phyloP scores from a whole-genome alignment of 2,113 vertebrate genomes.

The Odontophorus gujanensis region DNA sequence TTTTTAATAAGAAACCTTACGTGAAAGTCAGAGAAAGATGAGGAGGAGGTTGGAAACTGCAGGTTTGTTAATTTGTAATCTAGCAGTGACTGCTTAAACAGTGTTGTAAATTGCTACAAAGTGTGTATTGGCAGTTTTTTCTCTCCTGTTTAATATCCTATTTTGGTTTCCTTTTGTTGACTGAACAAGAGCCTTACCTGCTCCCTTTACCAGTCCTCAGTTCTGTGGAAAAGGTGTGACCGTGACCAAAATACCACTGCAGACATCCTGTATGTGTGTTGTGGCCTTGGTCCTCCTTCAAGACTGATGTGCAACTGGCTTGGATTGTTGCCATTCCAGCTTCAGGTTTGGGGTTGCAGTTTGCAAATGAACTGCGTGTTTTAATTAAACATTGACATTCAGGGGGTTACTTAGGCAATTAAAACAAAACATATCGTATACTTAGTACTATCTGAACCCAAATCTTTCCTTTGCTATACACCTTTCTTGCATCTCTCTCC shows the following conservation, averaged over 20 bases:
- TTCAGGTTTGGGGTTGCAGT: background rate
- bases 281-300: background rate
- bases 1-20: background rate
- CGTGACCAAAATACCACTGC: background rate
- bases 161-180: background rate
- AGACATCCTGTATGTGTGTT: background rate
- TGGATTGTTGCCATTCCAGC: rapidly evolving
- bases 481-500: background rate
- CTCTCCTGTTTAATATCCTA: background rate
- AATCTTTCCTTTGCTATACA: background rate
- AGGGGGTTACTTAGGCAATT: background rate
- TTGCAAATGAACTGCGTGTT: background rate
- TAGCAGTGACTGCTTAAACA: background rate
- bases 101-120: background rate
- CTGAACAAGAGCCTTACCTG: background rate
- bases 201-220: background rate
- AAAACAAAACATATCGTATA: background rate
- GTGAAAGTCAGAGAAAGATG: background rate
- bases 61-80: background rate
- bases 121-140: background rate
- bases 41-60: background rate
- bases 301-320: background rate
- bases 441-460: background rate
- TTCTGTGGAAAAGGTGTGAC: background rate
- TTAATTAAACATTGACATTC: background rate